These are phyloP conservation scores for Pharmacophagus antenor DNA, from an alignment of 2,888 invertebrate species.

Conservation along the genomic window DNA sequence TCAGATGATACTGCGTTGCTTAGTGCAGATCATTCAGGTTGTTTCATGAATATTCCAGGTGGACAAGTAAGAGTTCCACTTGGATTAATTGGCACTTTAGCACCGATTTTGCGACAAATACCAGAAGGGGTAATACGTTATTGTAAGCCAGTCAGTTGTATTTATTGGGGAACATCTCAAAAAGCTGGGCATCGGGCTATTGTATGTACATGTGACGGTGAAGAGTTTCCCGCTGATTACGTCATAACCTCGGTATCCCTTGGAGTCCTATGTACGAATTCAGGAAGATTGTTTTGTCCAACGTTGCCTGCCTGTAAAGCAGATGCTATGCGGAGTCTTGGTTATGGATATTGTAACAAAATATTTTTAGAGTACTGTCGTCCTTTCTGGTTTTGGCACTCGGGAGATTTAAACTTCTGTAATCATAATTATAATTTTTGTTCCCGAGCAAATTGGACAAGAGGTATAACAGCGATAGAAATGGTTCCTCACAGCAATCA, in stretches of 20 bases:
- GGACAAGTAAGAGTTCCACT: conserved; percentile 82
- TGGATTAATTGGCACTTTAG: conserved; percentile 83
- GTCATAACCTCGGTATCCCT: conserved; percentile 89
- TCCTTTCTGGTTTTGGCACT: conserved; percentile 87
- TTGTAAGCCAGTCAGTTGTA: conserved; percentile 85
- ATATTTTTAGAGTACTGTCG: conserved; percentile 87
- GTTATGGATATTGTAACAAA: conserved; percentile 88
- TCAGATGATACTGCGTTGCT: conserved; percentile 82
- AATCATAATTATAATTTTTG: conserved; percentile 79
- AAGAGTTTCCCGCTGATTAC: conserved; percentile 87
- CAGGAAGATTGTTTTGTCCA: conserved; percentile 85
- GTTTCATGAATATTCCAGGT: conserved; percentile 80
- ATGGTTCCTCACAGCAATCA: conserved; percentile 85
- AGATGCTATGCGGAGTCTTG: conserved; percentile 84
- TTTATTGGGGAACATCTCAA: conserved; percentile 84
- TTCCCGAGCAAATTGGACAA: conserved; percentile 84
- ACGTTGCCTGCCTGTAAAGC: conserved; percentile 85
- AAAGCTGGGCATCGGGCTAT: conserved; percentile 70
- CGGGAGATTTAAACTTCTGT: conserved; percentile 83
- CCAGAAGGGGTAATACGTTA: conserved; percentile 83
- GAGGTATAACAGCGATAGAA: conserved; percentile 85
- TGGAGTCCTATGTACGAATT: conserved; percentile 85
- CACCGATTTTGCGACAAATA: conserved; percentile 83
- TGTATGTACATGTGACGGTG: conserved; percentile 85
- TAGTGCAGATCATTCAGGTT: conserved; percentile 62